These are phyloP conservation scores for Eremophila alpestris DNA, from an alignment of 2,797 vertebrate species.

Conservation along the genomic window DNA sequence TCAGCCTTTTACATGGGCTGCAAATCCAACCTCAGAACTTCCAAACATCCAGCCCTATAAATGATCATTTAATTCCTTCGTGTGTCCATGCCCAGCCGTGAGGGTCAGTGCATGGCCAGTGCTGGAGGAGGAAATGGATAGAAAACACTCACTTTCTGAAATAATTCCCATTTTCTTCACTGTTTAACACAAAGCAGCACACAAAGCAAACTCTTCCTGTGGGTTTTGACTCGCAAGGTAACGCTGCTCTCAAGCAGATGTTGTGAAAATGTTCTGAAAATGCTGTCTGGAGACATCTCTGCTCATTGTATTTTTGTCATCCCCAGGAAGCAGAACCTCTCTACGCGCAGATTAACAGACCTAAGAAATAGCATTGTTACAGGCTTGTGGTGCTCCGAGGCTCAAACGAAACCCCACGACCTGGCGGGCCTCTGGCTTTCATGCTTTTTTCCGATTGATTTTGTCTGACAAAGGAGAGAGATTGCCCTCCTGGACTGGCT, in stretches of 20 bases:
- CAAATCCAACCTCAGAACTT: not conserved
- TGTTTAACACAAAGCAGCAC: not conserved
- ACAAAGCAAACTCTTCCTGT: not conserved
- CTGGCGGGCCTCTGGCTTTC: conserved; percentile 71
- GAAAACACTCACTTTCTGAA: not conserved
- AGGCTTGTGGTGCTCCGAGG: conserved; percentile 74
- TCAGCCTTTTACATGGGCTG: not conserved
- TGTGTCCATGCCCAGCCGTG: not conserved
- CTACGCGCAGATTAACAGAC: conserved; percentile 96
- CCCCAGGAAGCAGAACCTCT: conserved; percentile 92
- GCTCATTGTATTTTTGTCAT: conserved; percentile 63
- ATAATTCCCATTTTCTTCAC: not conserved
- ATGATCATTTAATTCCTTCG: not conserved
- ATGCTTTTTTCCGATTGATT: conserved; percentile 66
- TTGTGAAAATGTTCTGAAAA: conserved; percentile 20
- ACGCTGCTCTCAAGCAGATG: conserved; percentile 15
- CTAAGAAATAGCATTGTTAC: conserved; percentile 86
- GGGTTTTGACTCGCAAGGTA: conserved; percentile 5
- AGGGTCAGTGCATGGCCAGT: not conserved
- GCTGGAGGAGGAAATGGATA: not conserved
- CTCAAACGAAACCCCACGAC: conserved; percentile 68
- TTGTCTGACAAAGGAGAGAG: conserved; percentile 69
- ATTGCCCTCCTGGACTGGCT: conserved; percentile 67
- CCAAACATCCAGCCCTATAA: not conserved
- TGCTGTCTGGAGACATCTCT: not conserved